A percentile compares a stretch with the other conserved stretches of the same genome.
These are phyloP conservation scores for Monochamus alternatus DNA, from an alignment of 2,888 invertebrate genomes.

Conservation along the genomic window DNA sequence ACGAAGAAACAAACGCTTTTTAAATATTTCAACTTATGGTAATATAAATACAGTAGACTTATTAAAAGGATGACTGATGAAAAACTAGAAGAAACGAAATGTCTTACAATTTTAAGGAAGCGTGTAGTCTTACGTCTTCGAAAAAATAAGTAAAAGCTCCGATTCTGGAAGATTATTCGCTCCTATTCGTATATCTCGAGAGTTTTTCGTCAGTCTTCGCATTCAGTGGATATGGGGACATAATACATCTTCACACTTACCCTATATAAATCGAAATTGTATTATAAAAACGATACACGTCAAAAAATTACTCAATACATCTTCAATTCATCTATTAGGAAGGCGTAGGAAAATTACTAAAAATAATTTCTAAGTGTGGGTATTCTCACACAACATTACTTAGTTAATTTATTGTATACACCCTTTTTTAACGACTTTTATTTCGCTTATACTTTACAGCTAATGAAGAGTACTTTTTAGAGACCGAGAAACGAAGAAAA, in stretches of 20 bases:
- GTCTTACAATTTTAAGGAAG: background rate
- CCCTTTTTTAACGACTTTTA: conserved; percentile 21
- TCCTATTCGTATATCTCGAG: background rate
- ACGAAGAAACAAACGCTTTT: background rate
- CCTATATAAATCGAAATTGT: conserved; percentile 12
- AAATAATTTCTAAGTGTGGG: conserved; percentile 32
- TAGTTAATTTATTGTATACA: conserved; percentile 31
- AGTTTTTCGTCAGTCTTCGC: background rate
- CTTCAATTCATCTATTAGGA: conserved; percentile 21
- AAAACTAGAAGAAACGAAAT: background rate
- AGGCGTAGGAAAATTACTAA: conserved; percentile 35
- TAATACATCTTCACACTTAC: conserved; percentile 11
- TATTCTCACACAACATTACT: conserved; percentile 6
- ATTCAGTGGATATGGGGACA: conserved; percentile 1
- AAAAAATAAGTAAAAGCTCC: too few species aligned
- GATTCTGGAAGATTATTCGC: too few species aligned
- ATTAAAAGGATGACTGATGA: background rate
- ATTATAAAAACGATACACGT: conserved; percentile 19
- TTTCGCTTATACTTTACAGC: conserved; percentile 21
- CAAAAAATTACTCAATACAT: background rate
- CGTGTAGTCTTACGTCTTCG: too few species aligned
- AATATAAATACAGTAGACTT: background rate
- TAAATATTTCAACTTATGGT: background rate
- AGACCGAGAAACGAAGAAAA: conserved; percentile 23
- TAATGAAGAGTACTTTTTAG: conserved; percentile 16